Conservation (phyloP, 35 echinoderm and acorn worm genomes). For the Diadema setosum region DNA sequence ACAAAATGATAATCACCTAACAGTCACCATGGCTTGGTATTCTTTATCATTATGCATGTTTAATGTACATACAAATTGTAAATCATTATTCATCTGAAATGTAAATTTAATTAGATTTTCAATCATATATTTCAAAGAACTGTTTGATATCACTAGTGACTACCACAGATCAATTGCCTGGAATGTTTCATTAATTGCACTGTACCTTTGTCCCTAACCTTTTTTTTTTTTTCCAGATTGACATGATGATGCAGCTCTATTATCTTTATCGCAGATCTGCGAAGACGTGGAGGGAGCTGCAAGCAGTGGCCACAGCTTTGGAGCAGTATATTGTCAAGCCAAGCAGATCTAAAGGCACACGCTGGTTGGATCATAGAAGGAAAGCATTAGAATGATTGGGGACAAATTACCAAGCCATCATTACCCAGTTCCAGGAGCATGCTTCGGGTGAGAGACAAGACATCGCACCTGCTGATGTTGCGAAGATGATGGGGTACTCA, state of each 20-base stretch:
- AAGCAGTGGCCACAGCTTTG: constrained; percentile 39
- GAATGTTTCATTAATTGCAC: too few species aligned
- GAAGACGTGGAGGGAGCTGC: constrained; percentile 50
- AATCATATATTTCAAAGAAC: too few species aligned
- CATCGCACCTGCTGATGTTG: constrained; percentile 31
- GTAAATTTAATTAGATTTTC: too few species aligned
- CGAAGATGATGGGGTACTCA: constrained; percentile 49
- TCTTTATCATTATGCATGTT: too few species aligned
- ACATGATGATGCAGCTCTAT: constrained; percentile 57
- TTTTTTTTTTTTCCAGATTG: too few species aligned
- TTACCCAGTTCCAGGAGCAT: constrained; percentile 45
- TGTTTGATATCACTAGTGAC: too few species aligned
- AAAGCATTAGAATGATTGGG: constrained; percentile 34
- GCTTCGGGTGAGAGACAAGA: constrained; percentile 1
- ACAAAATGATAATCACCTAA: too few species aligned
- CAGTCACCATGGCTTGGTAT: too few species aligned
- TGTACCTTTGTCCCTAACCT: too few species aligned
- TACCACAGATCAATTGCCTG: too few species aligned
- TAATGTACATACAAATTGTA: too few species aligned
- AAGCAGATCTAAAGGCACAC: constrained; percentile 48
- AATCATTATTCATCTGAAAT: too few species aligned
- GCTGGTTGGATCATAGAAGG: constrained; percentile 65
- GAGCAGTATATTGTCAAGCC: constrained; percentile 54
- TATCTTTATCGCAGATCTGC: constrained; percentile 58
- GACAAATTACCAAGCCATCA: constrained; percentile 28